phyloP scores from a whole-genome alignment of 2,797 vertebrate genomes.

The Rhyacichthys aspro region DNA sequence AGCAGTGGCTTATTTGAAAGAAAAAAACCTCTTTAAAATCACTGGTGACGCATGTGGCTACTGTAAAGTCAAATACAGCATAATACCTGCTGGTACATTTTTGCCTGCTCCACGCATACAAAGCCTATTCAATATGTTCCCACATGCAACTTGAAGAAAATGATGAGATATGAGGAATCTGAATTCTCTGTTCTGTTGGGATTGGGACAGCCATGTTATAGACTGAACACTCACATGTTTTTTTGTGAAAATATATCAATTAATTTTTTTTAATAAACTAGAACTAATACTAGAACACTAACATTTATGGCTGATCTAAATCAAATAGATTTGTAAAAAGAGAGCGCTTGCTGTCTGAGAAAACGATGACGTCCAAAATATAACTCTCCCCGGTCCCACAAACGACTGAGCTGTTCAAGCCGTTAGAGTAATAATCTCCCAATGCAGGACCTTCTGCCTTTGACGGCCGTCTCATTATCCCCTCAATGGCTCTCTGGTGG shows the following conservation, averaged over 20 bases:
- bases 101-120: background rate
- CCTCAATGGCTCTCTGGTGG: constrained; percentile 43
- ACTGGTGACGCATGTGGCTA: too few species aligned
- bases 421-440: constrained; percentile 51
- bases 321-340: constrained; percentile 9
- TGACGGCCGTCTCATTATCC: constrained; percentile 53
- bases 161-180: background rate
- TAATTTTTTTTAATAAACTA: too few species aligned
- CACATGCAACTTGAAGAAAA: background rate
- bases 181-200: background rate
- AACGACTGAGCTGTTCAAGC: constrained; percentile 38
- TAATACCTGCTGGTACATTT: background rate
- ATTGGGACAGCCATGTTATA: background rate
- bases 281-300: too few species aligned
- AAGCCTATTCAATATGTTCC: background rate
- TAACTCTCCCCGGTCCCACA: constrained; percentile 11
- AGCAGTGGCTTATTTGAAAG: too few species aligned
- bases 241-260: too few species aligned
- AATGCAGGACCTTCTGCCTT: constrained; percentile 48
- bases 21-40: too few species aligned
- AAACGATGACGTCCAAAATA: constrained; percentile 6
- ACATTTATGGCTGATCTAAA: background rate
- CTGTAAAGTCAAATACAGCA: too few species aligned
- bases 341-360: constrained; percentile 7
- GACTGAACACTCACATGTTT: background rate